Evolutionary conservation across 2,113 vertebrate species (phyloP).

Genomic region (Eubucco bourcierii): DNA sequence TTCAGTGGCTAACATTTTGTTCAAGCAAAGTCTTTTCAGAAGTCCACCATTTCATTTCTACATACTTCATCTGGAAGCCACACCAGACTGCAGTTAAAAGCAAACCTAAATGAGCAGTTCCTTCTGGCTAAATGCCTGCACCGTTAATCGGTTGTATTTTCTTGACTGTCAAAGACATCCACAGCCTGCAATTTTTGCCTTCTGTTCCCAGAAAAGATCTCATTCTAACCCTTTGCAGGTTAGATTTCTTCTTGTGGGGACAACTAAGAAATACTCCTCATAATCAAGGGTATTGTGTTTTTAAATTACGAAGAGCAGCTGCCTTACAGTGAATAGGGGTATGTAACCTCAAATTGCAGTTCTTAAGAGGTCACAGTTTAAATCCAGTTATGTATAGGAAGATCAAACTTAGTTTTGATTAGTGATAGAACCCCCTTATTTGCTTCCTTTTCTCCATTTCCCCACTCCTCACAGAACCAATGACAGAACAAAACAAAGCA

Average conservation of each 20-base stretch:
- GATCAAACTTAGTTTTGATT: slow-evolving; percentile 37
- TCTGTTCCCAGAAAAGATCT: neutral
- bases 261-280: slow-evolving; percentile 1
- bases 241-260: neutral
- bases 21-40: neutral
- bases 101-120: neutral
- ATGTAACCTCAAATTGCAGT: neutral
- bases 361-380: slow-evolving; percentile 45
- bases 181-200: neutral
- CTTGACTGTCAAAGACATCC: neutral
- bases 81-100: neutral
- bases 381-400: slow-evolving; percentile 16
- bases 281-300: slow-evolving; percentile 23
- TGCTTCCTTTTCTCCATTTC: neutral
- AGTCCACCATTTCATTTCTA: neutral
- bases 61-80: neutral
- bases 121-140: neutral
- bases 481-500: too few species aligned
- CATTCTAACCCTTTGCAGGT: neutral
- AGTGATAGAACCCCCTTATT: neutral
- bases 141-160: neutral
- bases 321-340: slow-evolving; percentile 13
- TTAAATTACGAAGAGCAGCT: slow-evolving; percentile 41
- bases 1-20: neutral
- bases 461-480: neutral